Evolutionary conservation across 2,113 vertebrate genomes (phyloP), one percentile per base, ranked within the genome.

Genomic region (Eublepharis macularius): DNA sequence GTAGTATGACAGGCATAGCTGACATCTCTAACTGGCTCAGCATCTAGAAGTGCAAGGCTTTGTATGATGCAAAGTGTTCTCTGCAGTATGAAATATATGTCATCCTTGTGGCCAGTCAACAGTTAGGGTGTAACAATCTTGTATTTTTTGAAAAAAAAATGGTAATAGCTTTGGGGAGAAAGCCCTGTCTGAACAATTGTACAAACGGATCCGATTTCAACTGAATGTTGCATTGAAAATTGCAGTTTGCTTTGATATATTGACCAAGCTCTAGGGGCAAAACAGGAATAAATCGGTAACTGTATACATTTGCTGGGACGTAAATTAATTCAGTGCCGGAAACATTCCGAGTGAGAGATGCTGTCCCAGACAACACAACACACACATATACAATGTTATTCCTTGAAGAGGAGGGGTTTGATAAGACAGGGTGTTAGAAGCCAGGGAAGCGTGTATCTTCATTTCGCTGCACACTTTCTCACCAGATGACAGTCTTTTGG

Each of bases 321-420:
- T 47, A 89, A 86, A 88, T 75, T 84, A 84, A 87, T 90, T 91
- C 4, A 6, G 21, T 57, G 32, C 76, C 86, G 82, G 13, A 49
- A 82, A 32, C 45, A 82, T 26, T 29, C 88, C 60, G 89, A 26
- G 75, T 72, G 43, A 89, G 43, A 89, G 0, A 77, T 47, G 16
- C 49, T 77, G 72, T 68, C 73, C 81, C 43, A 87, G 69, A 80
- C 90, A 87, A 60, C 26, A 86, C 36, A 7, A 76, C 4, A 9
- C 17, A 4, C 75, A 82, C 16, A 54, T 68, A 68, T 73, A 82
- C 6, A 65, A 70, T 80, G 26, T 0, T 0, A 66, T 49, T 77
- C 63, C 79, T 41, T 91, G 14, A 75, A 87, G 83, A 85, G 16
- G 82, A 82, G 8, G 66, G 16, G 60, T 29, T 41, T 80, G 68